Evolutionary conservation across 2,113 vertebrate genomes (phyloP).

Genomic region (Limanda limanda): DNA sequence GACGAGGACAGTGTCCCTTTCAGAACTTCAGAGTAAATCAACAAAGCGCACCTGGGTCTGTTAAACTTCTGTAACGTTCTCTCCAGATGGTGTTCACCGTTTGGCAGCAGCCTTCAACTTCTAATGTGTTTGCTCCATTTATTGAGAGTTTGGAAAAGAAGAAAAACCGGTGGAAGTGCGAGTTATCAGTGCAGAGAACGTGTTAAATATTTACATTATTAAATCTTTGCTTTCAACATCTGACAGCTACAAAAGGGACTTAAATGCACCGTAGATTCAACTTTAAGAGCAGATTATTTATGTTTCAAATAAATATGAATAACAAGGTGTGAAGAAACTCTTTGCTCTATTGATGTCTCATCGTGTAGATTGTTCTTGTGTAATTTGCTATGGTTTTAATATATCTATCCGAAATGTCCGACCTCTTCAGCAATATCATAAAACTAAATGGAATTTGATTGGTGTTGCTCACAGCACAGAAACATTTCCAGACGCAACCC

Average conservation of each 20-base stretch:
- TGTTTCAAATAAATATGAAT: too few relatives aligned
- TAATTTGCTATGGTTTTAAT: too few relatives aligned
- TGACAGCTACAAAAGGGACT: neutral
- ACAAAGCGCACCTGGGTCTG: slow-evolving; percentile 12
- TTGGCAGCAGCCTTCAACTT: neutral
- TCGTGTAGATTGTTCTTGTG: neutral
- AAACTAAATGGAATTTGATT: too few relatives aligned
- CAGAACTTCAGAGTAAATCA: slow-evolving; percentile 14
- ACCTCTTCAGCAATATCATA: neutral
- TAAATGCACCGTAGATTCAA: neutral
- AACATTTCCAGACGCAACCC: too few relatives aligned
- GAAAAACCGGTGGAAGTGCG: slow-evolving; percentile 13
- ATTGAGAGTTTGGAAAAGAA: too few relatives aligned
- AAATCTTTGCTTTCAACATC: neutral
- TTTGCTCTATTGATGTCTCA: neutral
- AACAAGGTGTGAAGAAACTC: neutral
- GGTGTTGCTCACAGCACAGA: too few relatives aligned
- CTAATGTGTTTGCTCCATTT: too few relatives aligned
- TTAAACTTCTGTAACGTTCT: too few relatives aligned
- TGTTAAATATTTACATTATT: slow-evolving; percentile 6
- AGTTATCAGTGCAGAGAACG: slow-evolving; percentile 2
- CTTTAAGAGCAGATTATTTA: too few relatives aligned
- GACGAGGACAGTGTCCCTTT: neutral
- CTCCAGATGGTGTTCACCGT: neutral
- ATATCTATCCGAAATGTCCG: neutral